Conservation (phyloP, 1,140 invertebrate species). For the Neodiprion fabricii region DNA sequence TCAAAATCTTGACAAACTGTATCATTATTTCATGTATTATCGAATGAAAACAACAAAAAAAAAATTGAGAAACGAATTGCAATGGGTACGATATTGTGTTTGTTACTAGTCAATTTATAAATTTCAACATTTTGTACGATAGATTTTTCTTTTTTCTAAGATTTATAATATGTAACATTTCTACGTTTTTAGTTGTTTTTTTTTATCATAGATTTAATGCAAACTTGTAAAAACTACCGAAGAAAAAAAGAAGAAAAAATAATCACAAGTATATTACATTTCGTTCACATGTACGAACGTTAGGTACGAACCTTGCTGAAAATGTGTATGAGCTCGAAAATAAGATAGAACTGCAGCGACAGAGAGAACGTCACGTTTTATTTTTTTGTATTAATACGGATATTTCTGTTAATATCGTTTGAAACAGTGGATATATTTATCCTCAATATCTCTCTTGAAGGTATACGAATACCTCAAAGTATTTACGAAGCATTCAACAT, state of each 20-base stretch:
- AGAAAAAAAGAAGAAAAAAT: neutral
- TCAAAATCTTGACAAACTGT: neutral
- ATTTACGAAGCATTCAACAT: slow-evolving; percentile 14
- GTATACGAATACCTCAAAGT: neutral
- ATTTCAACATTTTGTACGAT: slow-evolving; percentile 27
- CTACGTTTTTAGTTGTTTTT: slow-evolving; percentile 17
- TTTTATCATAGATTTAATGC: neutral
- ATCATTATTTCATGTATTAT: neutral
- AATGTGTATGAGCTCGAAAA: neutral
- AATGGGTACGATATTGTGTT: slow-evolving; percentile 41
- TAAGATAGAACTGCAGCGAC: neutral
- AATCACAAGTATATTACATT: neutral
- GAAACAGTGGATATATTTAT: neutral
- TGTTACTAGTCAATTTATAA: slow-evolving; percentile 54
- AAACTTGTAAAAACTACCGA: neutral
- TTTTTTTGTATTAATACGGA: neutral
- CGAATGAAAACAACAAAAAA: neutral
- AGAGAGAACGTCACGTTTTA: neutral
- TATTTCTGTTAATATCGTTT: neutral
- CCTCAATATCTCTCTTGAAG: neutral
- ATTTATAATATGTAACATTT: slow-evolving; percentile 21
- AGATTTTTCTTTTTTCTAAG: slow-evolving; percentile 21
- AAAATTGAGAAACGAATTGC: slow-evolving; percentile 2
- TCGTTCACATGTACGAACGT: no score
- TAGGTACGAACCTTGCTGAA: no score